Conservation (phyloP, 2,113 vertebrate species). For the Eretmochelys imbricata region DNA sequence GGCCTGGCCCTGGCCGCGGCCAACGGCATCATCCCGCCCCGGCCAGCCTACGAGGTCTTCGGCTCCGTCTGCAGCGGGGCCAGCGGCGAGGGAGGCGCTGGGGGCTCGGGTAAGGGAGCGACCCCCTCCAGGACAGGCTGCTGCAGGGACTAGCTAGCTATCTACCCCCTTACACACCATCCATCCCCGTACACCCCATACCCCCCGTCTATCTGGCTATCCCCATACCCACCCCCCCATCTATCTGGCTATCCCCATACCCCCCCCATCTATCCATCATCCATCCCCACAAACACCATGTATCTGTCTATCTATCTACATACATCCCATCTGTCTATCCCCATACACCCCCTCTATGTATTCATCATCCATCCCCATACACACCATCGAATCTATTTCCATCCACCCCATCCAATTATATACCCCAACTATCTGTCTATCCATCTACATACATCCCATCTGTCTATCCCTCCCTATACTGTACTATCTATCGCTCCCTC, state of each 20-base stretch:
- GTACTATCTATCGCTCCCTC: too few relatives aligned
- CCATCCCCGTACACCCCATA: neutral
- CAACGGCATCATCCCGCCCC: constrained; percentile 95
- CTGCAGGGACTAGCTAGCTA: neutral
- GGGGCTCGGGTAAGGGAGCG: constrained; percentile 66
- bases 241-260: neutral
- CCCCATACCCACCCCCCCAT: too few relatives aligned
- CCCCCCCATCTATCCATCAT: neutral
- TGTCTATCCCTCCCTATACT: too few relatives aligned
- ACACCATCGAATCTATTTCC: neutral
- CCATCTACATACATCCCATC: neutral
- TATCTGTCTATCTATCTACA: too few relatives aligned
- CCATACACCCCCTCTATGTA: neutral
- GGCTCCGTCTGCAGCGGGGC: constrained; percentile 86
- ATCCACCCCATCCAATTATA: neutral
- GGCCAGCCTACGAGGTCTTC: constrained; percentile 94
- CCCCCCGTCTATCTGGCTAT: neutral
- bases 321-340: neutral
- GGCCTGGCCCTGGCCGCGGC: constrained; percentile 96
- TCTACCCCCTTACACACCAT: too few relatives aligned
- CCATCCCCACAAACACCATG: neutral
- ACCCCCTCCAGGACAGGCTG: neutral
- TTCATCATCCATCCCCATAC: neutral
- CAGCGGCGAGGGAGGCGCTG: constrained; percentile 77
- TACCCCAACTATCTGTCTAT: neutral